Conservation (phyloP, 2,113 vertebrate species). For the Rynchops niger region DNA sequence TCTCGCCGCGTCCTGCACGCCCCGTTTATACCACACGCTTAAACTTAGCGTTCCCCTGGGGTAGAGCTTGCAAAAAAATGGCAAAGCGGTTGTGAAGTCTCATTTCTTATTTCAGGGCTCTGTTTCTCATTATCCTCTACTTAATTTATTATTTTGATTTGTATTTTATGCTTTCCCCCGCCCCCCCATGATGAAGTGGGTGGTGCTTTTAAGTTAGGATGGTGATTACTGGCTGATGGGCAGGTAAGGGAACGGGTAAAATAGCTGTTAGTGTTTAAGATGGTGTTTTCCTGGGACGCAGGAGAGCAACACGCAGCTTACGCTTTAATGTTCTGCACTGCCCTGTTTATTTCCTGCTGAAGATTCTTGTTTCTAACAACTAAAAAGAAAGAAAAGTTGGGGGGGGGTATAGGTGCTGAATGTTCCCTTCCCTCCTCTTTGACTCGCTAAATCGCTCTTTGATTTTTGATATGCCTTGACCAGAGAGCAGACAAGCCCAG, state of each 20-base stretch:
- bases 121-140: background rate
- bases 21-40: accelerated
- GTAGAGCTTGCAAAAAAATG: background rate
- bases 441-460: background rate
- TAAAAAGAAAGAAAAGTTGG: background rate
- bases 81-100: background rate
- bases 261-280: background rate
- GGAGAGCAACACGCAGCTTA: background rate
- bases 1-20: accelerated
- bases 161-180: background rate
- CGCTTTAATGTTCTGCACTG: accelerated
- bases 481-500: background rate
- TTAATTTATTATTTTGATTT: background rate
- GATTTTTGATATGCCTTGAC: background rate
- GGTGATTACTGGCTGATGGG: background rate
- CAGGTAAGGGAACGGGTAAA: background rate
- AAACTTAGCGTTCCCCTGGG: accelerated
- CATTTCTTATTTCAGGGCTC: background rate
- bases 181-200: background rate
- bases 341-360: background rate
- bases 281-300: background rate
- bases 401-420: background rate
- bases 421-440: background rate
- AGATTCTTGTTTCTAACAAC: background rate
- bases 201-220: background rate